These are phyloP conservation scores for Triops longicaudatus DNA, from an alignment of 1,140 invertebrate genomes.

Conservation along the genomic window DNA sequence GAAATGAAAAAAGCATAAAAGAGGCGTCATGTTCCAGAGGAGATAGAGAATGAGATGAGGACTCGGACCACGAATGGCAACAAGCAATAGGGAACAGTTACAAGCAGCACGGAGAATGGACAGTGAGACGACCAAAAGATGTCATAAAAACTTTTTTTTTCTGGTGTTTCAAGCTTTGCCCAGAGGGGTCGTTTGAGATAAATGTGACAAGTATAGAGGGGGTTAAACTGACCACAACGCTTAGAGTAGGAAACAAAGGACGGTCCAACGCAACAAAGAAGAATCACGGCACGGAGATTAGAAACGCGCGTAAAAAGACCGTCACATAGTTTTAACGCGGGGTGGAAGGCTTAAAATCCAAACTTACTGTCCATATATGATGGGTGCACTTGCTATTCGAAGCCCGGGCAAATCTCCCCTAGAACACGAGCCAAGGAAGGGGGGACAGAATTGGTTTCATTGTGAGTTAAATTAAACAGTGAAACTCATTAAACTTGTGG, in stretches of 20 bases:
- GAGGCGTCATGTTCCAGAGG: constrained; percentile 13
- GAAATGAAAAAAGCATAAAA: neutral
- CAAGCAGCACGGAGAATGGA: constrained; percentile 5
- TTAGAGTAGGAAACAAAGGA: neutral
- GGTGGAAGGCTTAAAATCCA: neutral
- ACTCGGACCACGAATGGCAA: constrained; percentile 7
- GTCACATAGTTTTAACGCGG: neutral
- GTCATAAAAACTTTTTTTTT: neutral
- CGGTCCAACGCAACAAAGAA: constrained; percentile 18
- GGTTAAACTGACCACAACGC: neutral
- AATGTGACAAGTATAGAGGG: neutral
- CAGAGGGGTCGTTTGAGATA: too few relatives aligned
- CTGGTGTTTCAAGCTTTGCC: neutral
- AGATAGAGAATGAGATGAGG: constrained; percentile 10
- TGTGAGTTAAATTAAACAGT: neutral
- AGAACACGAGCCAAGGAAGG: constrained; percentile 5
- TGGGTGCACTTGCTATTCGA: constrained; percentile 21
- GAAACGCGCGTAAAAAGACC: neutral
- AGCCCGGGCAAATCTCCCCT: constrained; percentile 27
- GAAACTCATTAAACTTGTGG: too few relatives aligned
- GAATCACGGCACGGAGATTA: constrained; percentile 18
- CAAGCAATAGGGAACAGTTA: neutral
- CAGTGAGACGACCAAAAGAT: neutral
- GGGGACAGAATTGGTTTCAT: neutral
- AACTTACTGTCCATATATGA: constrained; percentile 27